Evolutionary conservation across 2,888 invertebrate genomes (phyloP).

Genomic region (Chymomyza procnemis): DNA sequence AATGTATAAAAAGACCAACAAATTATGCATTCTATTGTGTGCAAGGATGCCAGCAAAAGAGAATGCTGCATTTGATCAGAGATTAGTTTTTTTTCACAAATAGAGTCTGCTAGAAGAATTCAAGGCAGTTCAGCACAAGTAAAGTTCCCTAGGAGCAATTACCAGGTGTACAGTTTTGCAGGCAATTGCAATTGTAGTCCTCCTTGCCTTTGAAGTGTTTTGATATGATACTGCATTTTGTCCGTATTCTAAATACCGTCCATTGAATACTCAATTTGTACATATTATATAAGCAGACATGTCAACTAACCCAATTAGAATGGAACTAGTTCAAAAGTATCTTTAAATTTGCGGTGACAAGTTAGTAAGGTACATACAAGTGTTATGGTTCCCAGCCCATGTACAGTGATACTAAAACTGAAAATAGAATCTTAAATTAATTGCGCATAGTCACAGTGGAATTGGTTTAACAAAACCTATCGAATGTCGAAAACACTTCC

Average conservation of each 20-base stretch:
- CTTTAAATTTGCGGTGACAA: conserved; percentile 36
- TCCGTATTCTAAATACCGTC: neutral
- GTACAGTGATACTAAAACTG: neutral
- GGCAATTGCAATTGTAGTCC: too few species aligned
- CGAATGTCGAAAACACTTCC: too few species aligned
- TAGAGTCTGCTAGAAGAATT: too few species aligned
- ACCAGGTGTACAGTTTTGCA: too few species aligned
- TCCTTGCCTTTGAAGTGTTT: too few species aligned
- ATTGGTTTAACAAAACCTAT: too few species aligned
- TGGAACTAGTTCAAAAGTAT: conserved; percentile 22
- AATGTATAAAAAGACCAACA: neutral
- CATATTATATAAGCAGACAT: neutral
- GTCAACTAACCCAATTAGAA: neutral
- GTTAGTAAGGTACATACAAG: conserved; percentile 21
- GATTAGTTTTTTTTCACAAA: too few species aligned
- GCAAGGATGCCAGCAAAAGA: too few species aligned
- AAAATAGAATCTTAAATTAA: neutral
- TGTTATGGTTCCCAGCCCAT: conserved; percentile 42
- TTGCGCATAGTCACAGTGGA: too few species aligned
- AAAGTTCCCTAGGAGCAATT: too few species aligned
- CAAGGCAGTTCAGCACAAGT: too few species aligned
- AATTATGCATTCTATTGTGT: neutral
- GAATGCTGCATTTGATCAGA: neutral
- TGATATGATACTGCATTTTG: neutral
- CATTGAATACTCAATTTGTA: neutral